Base-by-base conservation (phyloP, 2,113 vertebrate species). In the Spea bombifrons region DNA sequence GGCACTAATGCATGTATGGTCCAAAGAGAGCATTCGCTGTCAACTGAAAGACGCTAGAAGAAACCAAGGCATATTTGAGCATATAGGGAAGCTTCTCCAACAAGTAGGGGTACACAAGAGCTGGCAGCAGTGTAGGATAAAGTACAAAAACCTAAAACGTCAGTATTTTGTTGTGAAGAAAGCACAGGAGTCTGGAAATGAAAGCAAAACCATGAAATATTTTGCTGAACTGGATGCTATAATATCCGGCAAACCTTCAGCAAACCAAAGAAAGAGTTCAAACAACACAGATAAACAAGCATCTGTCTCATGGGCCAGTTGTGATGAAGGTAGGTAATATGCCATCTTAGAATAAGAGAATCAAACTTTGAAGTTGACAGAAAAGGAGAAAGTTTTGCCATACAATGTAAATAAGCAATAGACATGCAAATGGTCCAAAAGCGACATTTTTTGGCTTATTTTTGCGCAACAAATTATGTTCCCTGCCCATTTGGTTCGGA, bases 41-140 rank as follows among this genome's bases (percentile, higher is more conserved):
- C 93, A 94, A 84, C 87, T 96, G 49, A 93, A 95, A 75, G 90
- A 90, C 73, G 94, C 94, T 4, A 89, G 94, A 8, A 92, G 94
- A 83, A 97, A 97, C 88, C 95, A 96, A 88, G 92, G 89, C 80
- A 94, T 96, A 89, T 97, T 97, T 91, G 94, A 97, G 80, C 93
- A 96, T 83, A 94, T 95, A 90, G 93, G 94, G 55, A 86, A 86
- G 30, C 92, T 90, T 75, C 94, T 98, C 86, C 93, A 95, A 44
- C 89, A 88, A 82, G 90, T 87, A 0, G 95, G 95, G 57, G 93
- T 95, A 84, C 90, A 96, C 8, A 93, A 95, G 83, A 93, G 96
- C 88, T 95, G 95, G 95, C 96, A 94, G 80, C 95, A 96, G 66
- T 96, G 95, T 79, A 93, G 95, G 16, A 97, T 95, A 47, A 97